phyloP scores from a whole-genome alignment of 53 echinoderm and acorn worm genomes.

The Antedon mediterranea region DNA sequence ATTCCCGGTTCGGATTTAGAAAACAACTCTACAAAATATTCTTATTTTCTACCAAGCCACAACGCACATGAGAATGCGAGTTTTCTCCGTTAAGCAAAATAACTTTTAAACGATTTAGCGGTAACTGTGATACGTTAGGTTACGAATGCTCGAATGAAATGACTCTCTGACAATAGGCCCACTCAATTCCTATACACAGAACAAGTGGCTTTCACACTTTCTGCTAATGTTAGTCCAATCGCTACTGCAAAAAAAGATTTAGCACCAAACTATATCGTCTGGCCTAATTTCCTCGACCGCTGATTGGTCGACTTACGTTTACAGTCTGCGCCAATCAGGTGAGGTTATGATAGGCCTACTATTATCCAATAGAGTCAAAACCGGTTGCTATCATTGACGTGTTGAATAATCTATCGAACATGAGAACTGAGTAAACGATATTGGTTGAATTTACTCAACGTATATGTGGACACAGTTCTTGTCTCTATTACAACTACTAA shows the following conservation, averaged over 20 bases:
- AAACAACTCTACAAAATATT: neutral
- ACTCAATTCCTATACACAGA: neutral
- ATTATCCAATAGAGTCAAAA: neutral
- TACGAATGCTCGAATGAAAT: neutral
- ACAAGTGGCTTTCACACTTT: neutral
- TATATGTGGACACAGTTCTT: neutral
- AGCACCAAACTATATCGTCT: neutral
- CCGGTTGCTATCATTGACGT: neutral
- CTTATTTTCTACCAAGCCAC: neutral
- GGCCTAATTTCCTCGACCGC: neutral
- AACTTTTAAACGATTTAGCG: neutral
- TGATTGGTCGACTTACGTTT: neutral
- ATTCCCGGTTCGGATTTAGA: neutral
- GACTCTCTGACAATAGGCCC: neutral
- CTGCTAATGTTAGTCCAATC: neutral
- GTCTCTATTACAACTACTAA: neutral
- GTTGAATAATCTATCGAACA: neutral
- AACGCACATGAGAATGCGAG: neutral
- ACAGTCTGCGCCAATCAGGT: neutral
- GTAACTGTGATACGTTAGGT: neutral
- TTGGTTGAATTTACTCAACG: neutral
- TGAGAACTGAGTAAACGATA: neutral
- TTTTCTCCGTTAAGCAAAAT: neutral
- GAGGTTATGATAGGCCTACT: neutral
- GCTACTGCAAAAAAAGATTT: neutral